Conservation (phyloP, 2,888 invertebrate species). For the Orthonevra nobilis region DNA sequence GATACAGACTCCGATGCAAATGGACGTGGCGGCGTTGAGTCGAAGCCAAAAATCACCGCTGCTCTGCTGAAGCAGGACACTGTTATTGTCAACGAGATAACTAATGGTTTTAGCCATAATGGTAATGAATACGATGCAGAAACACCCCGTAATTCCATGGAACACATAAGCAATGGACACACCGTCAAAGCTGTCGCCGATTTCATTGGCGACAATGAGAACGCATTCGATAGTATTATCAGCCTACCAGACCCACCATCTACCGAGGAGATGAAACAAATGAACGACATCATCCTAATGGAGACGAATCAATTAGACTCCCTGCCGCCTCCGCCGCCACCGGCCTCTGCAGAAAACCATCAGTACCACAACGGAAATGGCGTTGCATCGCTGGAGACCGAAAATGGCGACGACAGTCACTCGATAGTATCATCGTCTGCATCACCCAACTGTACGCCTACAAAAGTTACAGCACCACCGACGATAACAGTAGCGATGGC, state of each 20-base stretch:
- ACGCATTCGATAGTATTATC: slow-evolving; percentile 78
- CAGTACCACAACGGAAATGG: slow-evolving; percentile 52
- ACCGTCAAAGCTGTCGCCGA: slow-evolving; percentile 74
- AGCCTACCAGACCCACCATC: slow-evolving; percentile 79
- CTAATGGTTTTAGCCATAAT: slow-evolving; percentile 76
- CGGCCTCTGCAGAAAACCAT: slow-evolving; percentile 51
- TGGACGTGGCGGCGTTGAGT: slow-evolving; percentile 80
- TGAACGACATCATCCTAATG: slow-evolving; percentile 76
- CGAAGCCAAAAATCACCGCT: slow-evolving; percentile 86
- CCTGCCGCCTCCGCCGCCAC: slow-evolving; percentile 79
- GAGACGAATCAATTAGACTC: slow-evolving; percentile 79
- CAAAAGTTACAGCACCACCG: slow-evolving; percentile 48
- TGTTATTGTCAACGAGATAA: slow-evolving; percentile 76
- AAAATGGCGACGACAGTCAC: slow-evolving; percentile 58
- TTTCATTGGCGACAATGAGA: slow-evolving; percentile 72
- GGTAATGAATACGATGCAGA: slow-evolving; percentile 81
- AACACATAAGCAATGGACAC: slow-evolving; percentile 41
- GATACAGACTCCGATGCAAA: slow-evolving; percentile 77
- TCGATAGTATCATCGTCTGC: slow-evolving; percentile 38
- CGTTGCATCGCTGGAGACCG: slow-evolving; percentile 8
- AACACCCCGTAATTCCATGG: slow-evolving; percentile 34
- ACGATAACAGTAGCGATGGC: slow-evolving; percentile 54
- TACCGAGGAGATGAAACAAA: slow-evolving; percentile 78
- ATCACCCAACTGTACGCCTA: slow-evolving; percentile 47
- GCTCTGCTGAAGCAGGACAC: slow-evolving; percentile 86